These are phyloP conservation scores for Amblyopsis rosae DNA, from an alignment of 2,113 vertebrate species.

Conservation along the genomic window DNA sequence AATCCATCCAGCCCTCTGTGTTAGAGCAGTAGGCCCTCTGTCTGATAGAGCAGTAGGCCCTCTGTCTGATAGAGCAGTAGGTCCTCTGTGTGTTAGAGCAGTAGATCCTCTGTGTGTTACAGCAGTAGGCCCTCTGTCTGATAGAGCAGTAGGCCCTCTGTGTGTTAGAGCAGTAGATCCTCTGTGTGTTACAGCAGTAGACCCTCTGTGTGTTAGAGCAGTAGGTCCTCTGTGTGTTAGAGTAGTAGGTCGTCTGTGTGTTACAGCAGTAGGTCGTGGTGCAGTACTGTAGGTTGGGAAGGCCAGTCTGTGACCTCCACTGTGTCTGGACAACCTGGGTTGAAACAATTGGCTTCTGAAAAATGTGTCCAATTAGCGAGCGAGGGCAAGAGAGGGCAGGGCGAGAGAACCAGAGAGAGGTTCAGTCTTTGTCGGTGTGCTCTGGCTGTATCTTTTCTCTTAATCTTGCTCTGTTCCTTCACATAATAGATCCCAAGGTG, in stretches of 20 bases:
- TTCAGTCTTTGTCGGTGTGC: background rate
- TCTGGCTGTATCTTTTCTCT: constrained; percentile 8
- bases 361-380: constrained; percentile 64
- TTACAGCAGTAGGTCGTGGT: constrained; percentile 9
- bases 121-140: background rate
- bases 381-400: background rate
- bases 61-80: no score
- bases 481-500: background rate
- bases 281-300: background rate
- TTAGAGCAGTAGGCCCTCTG: no score
- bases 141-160: no score
- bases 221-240: background rate
- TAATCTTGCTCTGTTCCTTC: constrained; percentile 11
- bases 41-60: no score
- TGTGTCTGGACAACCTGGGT: constrained; percentile 64
- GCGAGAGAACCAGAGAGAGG: background rate
- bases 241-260: background rate
- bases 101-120: background rate
- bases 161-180: no score
- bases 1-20: background rate
- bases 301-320: constrained; percentile 21
- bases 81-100: background rate
- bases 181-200: background rate
- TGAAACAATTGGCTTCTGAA: constrained; percentile 61
- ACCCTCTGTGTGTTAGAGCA: constrained; percentile 7